Evolutionary conservation across 2,797 vertebrate species (phyloP).

Genomic region (Erethizon dorsatum): DNA sequence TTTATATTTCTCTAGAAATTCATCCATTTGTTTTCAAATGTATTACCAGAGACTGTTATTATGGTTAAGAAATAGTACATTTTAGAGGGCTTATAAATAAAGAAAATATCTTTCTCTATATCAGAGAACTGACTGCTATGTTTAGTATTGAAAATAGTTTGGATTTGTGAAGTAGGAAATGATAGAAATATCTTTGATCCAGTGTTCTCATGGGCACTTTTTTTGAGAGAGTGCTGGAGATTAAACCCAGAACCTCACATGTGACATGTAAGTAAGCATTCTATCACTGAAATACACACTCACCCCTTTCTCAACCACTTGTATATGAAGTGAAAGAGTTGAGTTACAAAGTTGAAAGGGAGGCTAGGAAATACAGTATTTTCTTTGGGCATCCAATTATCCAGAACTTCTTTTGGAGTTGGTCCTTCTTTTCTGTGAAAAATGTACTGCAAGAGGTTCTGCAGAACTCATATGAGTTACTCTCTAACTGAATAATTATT

Average conservation of each 20-base stretch:
- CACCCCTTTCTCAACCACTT: background rate
- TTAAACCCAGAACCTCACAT: too few relatives aligned
- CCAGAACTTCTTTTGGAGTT: background rate
- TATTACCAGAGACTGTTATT: background rate
- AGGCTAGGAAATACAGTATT: background rate
- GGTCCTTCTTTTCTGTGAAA: background rate
- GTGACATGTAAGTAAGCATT: too few relatives aligned
- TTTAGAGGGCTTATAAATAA: background rate
- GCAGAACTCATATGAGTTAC: background rate
- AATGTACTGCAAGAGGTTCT: background rate
- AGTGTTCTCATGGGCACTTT: background rate
- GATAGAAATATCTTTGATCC: background rate
- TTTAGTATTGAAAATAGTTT: background rate
- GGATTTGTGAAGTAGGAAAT: background rate
- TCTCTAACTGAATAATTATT: background rate
- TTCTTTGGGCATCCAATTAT: background rate
- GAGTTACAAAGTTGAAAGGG: background rate
- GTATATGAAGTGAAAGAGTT: background rate
- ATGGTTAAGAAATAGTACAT: too few relatives aligned
- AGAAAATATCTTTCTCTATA: background rate
- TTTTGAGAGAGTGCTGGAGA: too few relatives aligned
- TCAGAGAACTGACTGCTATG: background rate
- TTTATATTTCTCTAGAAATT: background rate
- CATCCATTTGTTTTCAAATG: background rate
- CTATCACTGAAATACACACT: too few relatives aligned